phyloP scores from a whole-genome alignment of 2,888 invertebrate genomes.

The Conchocele bisecta region DNA sequence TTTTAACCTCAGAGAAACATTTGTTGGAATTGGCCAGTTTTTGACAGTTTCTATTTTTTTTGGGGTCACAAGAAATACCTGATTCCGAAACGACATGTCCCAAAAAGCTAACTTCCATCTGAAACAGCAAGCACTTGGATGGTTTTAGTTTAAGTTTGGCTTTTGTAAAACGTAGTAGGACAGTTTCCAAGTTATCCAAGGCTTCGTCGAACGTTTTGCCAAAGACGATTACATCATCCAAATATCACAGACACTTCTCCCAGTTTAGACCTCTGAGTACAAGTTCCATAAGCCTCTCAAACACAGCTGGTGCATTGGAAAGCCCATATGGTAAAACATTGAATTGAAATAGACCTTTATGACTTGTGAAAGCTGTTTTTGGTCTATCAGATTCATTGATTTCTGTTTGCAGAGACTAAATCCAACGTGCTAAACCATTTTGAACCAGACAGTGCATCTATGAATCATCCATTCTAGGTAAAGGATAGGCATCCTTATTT shows the following conservation, averaged over 20 bases:
- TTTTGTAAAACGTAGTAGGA: not conserved
- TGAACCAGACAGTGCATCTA: constrained; percentile 33
- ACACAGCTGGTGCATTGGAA: constrained; percentile 34
- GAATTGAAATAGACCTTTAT: constrained; percentile 36
- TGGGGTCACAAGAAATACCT: not conserved
- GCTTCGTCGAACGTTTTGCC: constrained; percentile 16
- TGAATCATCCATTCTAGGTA: constrained; percentile 38
- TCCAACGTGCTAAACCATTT: constrained; percentile 43
- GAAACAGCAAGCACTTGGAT: constrained; percentile 2
- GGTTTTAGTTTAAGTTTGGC: constrained; percentile 11
- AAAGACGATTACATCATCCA: constrained; percentile 24
- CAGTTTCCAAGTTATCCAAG: not conserved
- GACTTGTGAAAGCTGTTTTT: constrained; percentile 35
- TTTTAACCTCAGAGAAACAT: not conserved
- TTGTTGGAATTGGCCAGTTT: not conserved
- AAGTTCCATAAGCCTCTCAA: constrained; percentile 32
- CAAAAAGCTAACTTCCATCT: constrained; percentile 1
- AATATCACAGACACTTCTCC: constrained; percentile 35
- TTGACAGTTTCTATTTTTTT: constrained; percentile 7
- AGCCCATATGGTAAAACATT: constrained; percentile 47
- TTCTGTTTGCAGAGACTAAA: constrained; percentile 36
- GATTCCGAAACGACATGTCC: constrained; percentile 13
- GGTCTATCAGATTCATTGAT: constrained; percentile 27
- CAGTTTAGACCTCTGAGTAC: constrained; percentile 29
- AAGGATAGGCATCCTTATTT: constrained; percentile 42